phyloP scores from a whole-genome alignment of 2,113 vertebrate genomes.

The Bos javanicus region DNA sequence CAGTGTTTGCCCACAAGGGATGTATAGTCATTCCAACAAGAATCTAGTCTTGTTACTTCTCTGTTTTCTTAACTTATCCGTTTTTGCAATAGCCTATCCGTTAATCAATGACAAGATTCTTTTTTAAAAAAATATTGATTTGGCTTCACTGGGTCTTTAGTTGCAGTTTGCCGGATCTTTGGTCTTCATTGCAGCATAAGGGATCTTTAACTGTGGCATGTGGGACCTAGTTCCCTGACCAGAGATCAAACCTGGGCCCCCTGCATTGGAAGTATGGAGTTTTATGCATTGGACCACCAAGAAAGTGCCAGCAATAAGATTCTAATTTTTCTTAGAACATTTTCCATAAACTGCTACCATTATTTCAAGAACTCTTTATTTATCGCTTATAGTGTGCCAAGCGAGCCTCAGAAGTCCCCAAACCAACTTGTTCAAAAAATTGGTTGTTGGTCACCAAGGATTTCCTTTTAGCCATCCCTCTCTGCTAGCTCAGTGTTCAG shows the following conservation, averaged over 20 bases:
- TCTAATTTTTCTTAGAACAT: not conserved
- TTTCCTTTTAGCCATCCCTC: not conserved
- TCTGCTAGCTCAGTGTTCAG: not conserved
- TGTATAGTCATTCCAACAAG: not conserved
- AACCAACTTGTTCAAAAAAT: not conserved
- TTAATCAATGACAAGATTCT: not conserved
- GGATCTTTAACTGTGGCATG: not conserved
- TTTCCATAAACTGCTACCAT: not conserved
- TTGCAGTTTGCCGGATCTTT: not conserved
- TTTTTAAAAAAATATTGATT: not conserved
- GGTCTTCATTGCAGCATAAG: not conserved
- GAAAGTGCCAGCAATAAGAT: not conserved
- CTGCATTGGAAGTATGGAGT: not conserved
- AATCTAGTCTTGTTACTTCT: not conserved
- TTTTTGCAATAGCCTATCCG: not conserved
- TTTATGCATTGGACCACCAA: not conserved
- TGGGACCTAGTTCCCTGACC: not conserved
- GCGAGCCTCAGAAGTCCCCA: not conserved
- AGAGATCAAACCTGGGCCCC: not conserved
- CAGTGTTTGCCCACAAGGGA: not conserved
- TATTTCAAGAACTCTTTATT: constrained; percentile 2
- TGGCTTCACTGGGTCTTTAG: not conserved
- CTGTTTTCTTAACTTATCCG: constrained; percentile 8
- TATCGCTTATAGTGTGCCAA: not conserved
- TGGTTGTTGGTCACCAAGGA: not conserved